Conservation (phyloP, 2,888 invertebrate species). For the Junonia oenone region DNA sequence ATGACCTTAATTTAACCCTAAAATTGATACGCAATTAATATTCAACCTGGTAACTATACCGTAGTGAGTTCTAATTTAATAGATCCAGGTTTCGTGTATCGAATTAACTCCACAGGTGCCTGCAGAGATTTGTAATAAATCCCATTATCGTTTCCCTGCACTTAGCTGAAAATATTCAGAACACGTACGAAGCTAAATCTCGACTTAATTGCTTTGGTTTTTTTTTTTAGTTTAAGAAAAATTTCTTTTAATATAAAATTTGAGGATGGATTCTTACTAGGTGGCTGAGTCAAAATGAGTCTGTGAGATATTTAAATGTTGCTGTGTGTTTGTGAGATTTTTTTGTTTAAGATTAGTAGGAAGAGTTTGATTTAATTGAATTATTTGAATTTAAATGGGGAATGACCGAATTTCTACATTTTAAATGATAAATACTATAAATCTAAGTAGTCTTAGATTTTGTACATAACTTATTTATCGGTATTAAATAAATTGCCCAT, state of each 20-base stretch:
- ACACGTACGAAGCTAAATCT: neutral
- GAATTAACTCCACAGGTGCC: conserved; percentile 30
- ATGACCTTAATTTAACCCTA: too few relatives aligned
- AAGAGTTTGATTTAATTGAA: too few relatives aligned
- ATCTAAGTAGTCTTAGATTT: too few relatives aligned
- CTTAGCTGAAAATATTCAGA: conserved; percentile 11
- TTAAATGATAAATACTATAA: too few relatives aligned
- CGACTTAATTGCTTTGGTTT: neutral
- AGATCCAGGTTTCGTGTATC: conserved; percentile 21
- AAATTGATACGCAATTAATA: conserved; percentile 13
- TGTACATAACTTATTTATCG: too few relatives aligned
- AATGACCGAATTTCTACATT: too few relatives aligned
- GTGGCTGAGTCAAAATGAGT: too few relatives aligned
- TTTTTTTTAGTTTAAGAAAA: neutral
- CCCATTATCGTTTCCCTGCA: conserved; percentile 21
- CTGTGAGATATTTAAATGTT: too few relatives aligned
- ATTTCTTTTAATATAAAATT: neutral
- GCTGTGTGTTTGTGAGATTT: too few relatives aligned
- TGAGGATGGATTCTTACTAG: neutral
- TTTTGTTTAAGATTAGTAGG: too few relatives aligned
- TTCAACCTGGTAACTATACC: conserved; percentile 18
- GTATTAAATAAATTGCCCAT: too few relatives aligned
- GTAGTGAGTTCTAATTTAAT: conserved; percentile 22
- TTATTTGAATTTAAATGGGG: too few relatives aligned
- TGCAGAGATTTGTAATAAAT: conserved; percentile 27